These are phyloP conservation scores for Trididemnum clinides DNA, from an alignment of 23 tunicate species.

Conservation along the genomic window DNA sequence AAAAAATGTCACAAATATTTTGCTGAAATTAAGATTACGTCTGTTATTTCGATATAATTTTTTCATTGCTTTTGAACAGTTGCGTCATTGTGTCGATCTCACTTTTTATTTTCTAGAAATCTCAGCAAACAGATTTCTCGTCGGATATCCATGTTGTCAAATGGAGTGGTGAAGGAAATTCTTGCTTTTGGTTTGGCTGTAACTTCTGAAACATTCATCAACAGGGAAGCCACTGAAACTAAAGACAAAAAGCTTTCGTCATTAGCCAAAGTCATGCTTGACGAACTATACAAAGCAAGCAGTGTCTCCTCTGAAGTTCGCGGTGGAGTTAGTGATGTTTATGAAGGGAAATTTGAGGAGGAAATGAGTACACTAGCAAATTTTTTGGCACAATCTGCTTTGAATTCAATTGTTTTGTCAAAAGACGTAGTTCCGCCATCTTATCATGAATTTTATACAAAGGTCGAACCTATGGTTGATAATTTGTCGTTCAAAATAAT, in stretches of 20 bases:
- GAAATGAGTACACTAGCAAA: conserved; percentile 51
- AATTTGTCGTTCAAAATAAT: conserved; percentile 56
- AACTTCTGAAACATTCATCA: not conserved
- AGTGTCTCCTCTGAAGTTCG: not conserved
- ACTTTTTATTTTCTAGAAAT: not conserved
- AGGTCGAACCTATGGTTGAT: conserved; percentile 55
- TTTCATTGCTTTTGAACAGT: too few species aligned
- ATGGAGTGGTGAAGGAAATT: conserved; percentile 54
- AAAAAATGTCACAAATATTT: too few species aligned
- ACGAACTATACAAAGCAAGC: not conserved
- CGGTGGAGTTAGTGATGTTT: conserved; percentile 17
- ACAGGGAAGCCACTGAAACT: not conserved
- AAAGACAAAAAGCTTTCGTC: not conserved
- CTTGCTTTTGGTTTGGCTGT: conserved; percentile 29
- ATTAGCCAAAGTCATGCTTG: not conserved
- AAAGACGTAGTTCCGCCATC: not conserved
- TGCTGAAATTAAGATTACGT: too few species aligned
- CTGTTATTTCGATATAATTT: too few species aligned
- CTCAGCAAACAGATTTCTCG: conserved; percentile 7
- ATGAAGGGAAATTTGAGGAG: too few species aligned
- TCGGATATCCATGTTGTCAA: conserved; percentile 42
- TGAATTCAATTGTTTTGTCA: conserved; percentile 25
- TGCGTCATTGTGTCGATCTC: too few species aligned
- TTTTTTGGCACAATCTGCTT: conserved; percentile 53
- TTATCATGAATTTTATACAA: not conserved